phyloP scores from a whole-genome alignment of 2,888 invertebrate genomes.

The Drosophila leonis region DNA sequence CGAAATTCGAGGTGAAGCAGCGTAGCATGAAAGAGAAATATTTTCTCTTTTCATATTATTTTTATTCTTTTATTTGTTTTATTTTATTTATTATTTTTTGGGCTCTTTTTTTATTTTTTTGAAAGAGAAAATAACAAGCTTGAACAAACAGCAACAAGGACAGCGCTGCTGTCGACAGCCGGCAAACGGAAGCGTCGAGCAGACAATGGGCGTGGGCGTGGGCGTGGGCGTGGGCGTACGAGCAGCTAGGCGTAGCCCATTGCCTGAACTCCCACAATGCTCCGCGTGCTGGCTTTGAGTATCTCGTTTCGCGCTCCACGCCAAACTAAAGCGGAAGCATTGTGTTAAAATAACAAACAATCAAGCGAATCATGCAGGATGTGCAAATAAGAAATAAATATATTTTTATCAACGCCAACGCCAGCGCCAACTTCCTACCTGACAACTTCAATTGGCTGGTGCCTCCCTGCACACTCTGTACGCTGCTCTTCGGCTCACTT shows the following conservation, averaged over 20 bases:
- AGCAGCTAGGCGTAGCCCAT: conserved; percentile 1
- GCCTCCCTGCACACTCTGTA: not conserved
- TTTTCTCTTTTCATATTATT: conserved; percentile 33
- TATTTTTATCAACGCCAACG: conserved; percentile 64
- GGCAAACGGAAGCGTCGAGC: conserved; percentile 66
- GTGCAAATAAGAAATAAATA: conserved; percentile 81
- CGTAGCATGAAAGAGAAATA: conserved; percentile 47
- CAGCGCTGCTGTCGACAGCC: conserved; percentile 61
- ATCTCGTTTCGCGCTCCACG: conserved; percentile 26
- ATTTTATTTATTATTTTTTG: conserved; percentile 12
- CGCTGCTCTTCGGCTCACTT: conserved; percentile 15
- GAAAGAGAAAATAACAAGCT: conserved; percentile 41
- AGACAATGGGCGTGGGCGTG: conserved; percentile 41
- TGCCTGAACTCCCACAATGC: not conserved
- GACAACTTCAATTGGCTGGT: conserved; percentile 62
- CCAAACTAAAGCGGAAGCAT: conserved; percentile 71
- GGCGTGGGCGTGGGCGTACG: not conserved
- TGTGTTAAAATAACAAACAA: conserved; percentile 82
- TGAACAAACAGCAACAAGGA: conserved; percentile 48
- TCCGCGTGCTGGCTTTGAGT: conserved; percentile 4
- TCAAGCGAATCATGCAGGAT: conserved; percentile 80
- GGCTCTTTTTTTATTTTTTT: conserved; percentile 7
- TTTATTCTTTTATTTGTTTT: conserved; percentile 5
- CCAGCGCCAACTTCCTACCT: conserved; percentile 49
- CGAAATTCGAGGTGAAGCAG: conserved; percentile 45